Evolutionary conservation across 2,888 invertebrate species (phyloP).

Genomic region (Monoplex corrugatus): DNA sequence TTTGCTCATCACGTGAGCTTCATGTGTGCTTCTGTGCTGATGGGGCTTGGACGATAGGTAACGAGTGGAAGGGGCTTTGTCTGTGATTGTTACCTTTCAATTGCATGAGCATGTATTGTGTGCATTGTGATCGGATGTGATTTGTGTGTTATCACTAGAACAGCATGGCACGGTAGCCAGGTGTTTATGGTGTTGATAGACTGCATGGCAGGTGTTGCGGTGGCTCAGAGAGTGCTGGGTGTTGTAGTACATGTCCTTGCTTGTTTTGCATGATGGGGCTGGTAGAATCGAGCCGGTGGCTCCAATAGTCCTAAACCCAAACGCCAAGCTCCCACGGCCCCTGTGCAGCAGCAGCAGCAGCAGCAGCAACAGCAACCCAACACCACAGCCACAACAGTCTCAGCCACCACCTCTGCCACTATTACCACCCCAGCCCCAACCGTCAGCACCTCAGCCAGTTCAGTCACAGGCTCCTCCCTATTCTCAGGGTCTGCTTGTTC

Average conservation of each 20-base stretch:
- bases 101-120: neutral
- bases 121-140: neutral
- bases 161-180: no score
- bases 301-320: slow-evolving; percentile 59
- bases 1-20: no score
- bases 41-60: no score
- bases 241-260: slow-evolving; percentile 12
- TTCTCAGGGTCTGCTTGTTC: no score
- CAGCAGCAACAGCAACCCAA: slow-evolving; percentile 16
- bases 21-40: no score
- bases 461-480: neutral
- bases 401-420: slow-evolving; percentile 26
- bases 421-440: neutral
- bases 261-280: slow-evolving; percentile 9
- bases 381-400: neutral
- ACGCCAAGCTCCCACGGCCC: slow-evolving; percentile 65
- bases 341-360: slow-evolving; percentile 42
- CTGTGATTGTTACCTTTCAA: no score
- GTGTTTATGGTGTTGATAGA: neutral
- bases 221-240: neutral
- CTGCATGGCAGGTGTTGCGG: slow-evolving; percentile 23
- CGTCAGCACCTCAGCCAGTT: neutral
- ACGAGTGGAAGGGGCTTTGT: no score
- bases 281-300: slow-evolving; percentile 43
- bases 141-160: no score